A percentile compares a stretch with the other conserved stretches of the same genome.
Conservation (phyloP, 2,113 vertebrate genomes). For the Plecotus auritus region DNA sequence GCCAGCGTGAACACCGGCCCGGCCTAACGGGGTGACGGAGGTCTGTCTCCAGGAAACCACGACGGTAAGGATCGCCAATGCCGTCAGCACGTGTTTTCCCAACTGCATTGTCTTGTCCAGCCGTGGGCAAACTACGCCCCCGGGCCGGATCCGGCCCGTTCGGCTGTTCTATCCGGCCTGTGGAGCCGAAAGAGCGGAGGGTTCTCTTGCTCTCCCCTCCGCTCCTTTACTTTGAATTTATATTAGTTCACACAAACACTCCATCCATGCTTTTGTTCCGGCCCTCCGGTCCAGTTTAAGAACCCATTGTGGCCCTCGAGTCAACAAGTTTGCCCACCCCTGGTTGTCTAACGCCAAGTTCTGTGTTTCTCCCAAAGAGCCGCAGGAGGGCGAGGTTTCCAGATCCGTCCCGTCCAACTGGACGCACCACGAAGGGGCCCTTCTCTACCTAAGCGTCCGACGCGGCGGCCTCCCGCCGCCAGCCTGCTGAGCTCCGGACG, state of each 20-base stretch:
- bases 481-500: background rate
- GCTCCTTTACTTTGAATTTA: too few species aligned
- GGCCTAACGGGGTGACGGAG: background rate
- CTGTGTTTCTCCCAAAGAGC: background rate
- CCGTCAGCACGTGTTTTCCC: background rate
- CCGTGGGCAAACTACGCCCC: too few species aligned
- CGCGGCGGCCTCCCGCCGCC: fast-evolving
- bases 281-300: too few species aligned
- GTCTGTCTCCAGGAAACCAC: background rate
- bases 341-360: background rate
- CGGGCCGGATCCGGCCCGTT: too few species aligned
- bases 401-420: too few species aligned
- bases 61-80: background rate
- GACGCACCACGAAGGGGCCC: fast-evolving
- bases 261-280: too few species aligned
- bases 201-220: too few species aligned
- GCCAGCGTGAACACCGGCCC: background rate
- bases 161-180: too few species aligned
- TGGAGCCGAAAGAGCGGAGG: too few species aligned
- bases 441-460: background rate
- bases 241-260: too few species aligned
- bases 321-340: too few species aligned
- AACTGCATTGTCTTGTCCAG: background rate
- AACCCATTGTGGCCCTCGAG: too few species aligned
- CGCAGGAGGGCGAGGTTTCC: background rate